Conservation (phyloP, 2,888 invertebrate species). For the Pristionchus japonicus region DNA sequence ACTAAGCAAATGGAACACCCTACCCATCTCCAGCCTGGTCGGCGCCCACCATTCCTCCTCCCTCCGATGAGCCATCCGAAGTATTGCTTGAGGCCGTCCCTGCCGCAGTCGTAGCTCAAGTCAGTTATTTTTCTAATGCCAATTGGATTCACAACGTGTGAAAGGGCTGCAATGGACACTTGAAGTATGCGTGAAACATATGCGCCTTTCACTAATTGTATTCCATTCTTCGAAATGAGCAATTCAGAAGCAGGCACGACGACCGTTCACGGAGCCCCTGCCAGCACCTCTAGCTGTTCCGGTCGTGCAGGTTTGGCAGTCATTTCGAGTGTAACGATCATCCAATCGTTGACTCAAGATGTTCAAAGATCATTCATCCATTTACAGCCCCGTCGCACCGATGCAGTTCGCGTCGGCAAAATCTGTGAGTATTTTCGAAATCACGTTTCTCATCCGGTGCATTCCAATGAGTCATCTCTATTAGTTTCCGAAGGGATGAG, state of each 20-base stretch:
- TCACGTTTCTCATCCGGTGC: not conserved
- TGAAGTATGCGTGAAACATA: too few species aligned
- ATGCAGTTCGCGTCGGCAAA: constrained; percentile 22
- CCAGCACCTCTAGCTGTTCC: not conserved
- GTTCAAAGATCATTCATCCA: too few species aligned
- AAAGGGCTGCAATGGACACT: too few species aligned
- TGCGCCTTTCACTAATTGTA: too few species aligned
- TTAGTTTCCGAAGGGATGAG: not conserved
- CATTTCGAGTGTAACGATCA: too few species aligned
- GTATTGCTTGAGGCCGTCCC: not conserved
- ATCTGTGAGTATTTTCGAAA: not conserved
- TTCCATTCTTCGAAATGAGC: too few species aligned
- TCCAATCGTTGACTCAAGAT: too few species aligned
- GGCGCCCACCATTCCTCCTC: not conserved
- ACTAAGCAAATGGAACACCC: too few species aligned
- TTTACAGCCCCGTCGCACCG: constrained; percentile 14
- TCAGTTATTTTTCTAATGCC: too few species aligned
- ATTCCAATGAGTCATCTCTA: not conserved
- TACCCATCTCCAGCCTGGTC: constrained; percentile 10
- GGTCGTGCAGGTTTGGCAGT: constrained; percentile 14
- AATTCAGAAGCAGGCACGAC: too few species aligned
- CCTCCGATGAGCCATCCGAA: not conserved
- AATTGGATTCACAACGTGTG: too few species aligned
- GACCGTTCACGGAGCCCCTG: not conserved
- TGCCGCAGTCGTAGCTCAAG: too few species aligned